Conservation (phyloP, 2,888 invertebrate genomes). For the Drosophila rubida region DNA sequence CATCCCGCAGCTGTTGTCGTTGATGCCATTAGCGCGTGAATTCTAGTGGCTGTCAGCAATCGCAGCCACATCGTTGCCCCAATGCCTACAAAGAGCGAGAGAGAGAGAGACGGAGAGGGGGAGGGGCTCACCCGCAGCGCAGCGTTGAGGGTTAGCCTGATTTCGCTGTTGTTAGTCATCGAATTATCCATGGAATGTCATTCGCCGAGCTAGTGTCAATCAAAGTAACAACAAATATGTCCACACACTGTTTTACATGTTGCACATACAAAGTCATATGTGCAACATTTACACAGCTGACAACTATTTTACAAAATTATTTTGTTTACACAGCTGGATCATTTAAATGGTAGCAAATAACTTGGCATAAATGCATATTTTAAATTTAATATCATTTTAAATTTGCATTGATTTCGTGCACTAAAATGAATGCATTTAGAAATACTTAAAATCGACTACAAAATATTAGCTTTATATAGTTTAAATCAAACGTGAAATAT, state of each 20-base stretch:
- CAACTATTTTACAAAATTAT: background rate
- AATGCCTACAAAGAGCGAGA: conserved; percentile 7
- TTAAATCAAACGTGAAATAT: no score
- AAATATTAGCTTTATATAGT: background rate
- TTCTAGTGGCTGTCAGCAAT: conserved; percentile 55
- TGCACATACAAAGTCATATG: conserved; percentile 30
- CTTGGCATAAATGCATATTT: background rate
- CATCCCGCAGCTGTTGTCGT: conserved; percentile 20
- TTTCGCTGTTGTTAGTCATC: conserved; percentile 49
- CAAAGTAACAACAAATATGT: conserved; percentile 25
- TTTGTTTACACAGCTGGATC: background rate
- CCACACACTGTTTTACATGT: conserved; percentile 12
- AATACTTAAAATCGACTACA: background rate
- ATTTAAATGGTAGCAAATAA: background rate
- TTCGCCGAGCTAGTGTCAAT: conserved; percentile 48
- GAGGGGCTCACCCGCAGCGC: no score
- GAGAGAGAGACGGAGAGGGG: background rate
- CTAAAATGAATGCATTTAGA: no score
- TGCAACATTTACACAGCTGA: conserved; percentile 26
- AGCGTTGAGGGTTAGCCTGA: conserved; percentile 16
- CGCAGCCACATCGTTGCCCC: conserved; percentile 51
- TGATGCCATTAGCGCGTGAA: conserved; percentile 59
- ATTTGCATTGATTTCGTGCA: background rate
- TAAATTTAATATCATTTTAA: background rate
- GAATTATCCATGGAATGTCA: conserved; percentile 39